Evolutionary conservation across 2,113 vertebrate species (phyloP), one percentile per base, ranked within the genome.

Genomic region (Percopsis transmontana): DNA sequence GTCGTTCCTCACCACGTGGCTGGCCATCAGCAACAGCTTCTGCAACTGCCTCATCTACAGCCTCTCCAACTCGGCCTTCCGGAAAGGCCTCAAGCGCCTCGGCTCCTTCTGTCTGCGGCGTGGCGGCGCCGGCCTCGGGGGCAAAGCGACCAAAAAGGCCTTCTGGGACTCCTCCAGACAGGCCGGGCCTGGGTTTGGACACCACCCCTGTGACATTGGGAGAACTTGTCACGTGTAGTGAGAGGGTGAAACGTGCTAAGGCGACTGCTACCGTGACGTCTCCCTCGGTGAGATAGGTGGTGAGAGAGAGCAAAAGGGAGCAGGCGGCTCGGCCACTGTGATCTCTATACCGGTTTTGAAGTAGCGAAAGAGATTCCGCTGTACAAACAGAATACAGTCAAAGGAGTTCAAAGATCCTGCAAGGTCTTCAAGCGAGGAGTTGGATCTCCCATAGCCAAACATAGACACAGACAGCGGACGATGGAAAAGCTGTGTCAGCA

Each of bases 1-100:
- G 0, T 99, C 97, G 21, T 99, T 99, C 87, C 76, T 99, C 57
- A 99, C 97, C 72, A 99, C 97, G 76, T 99, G 97, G 97, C 90
- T 99, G 59, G 97, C 97, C 77, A 99, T 99, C 89, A 98, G 96
- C 94, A 99, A 99, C 91, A 99, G 97, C 87, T 99, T 99, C 92
- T 99, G 96, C 87, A 99, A 99, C 93, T 98, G 97, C 92, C 94
- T 99, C 75, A 98, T 98, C 91, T 99, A 99, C 85, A 98, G 97
- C 87, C 93, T 99, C 65, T 99, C 97, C 71, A 99, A 98, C 91
- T 97, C 96, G 72, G 95, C 96, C 84, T 99, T 99, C 91, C 95
- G 96, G 79, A 96, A 94, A 83, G 97, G 97, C 69, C 91, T 99
- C 18, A 99, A 97, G 79, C 94, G 94, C 74, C 94, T 99, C 75